Percentiles rank a stretch among this genome's conserved stretches.
Evolutionary conservation across 1,140 invertebrate species (phyloP).

Genomic region (Dendroctonus ponderosae): DNA sequence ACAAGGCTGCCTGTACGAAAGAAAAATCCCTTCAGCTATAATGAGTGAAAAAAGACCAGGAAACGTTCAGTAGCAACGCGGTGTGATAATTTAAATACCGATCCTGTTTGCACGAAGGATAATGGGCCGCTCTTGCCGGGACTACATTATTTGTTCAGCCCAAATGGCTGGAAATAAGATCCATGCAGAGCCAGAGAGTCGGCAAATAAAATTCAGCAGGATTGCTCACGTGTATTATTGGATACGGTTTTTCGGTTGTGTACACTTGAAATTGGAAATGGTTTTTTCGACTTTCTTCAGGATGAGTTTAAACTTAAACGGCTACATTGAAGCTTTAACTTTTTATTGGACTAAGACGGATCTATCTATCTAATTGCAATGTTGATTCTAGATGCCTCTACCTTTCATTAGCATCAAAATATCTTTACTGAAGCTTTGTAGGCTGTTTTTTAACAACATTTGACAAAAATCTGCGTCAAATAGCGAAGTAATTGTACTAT

Average conservation of each 20-base stretch:
- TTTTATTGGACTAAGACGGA: too few relatives aligned
- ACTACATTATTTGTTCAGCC: conserved; percentile 34
- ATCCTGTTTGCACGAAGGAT: conserved; percentile 33
- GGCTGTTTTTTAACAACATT: too few relatives aligned
- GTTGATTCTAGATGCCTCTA: too few relatives aligned
- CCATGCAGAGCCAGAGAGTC: conserved; percentile 19
- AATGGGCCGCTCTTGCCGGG: conserved; percentile 19
- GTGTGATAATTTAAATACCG: conserved; percentile 36
- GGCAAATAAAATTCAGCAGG: conserved; percentile 5
- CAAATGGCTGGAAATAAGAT: conserved; percentile 34
- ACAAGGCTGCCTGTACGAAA: background rate
- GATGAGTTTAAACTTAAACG: too few relatives aligned
- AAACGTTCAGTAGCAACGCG: conserved; percentile 17
- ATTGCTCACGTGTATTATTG: conserved; percentile 9
- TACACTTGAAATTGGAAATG: background rate
- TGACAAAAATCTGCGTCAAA: too few relatives aligned
- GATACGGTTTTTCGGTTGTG: conserved; percentile 19
- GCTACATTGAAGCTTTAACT: too few relatives aligned
- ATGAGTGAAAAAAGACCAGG: conserved; percentile 16
- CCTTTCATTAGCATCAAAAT: too few relatives aligned
- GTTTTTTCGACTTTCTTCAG: too few relatives aligned
- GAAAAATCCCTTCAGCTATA: conserved; percentile 5
- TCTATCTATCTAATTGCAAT: too few relatives aligned
- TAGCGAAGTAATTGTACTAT: too few relatives aligned
- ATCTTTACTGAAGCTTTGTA: too few relatives aligned